Percentiles rank a stretch among this genome's conserved stretches.
These are phyloP conservation scores for Eremobia ochroleuca DNA, from an alignment of 2,888 invertebrate genomes.

Conservation along the genomic window DNA sequence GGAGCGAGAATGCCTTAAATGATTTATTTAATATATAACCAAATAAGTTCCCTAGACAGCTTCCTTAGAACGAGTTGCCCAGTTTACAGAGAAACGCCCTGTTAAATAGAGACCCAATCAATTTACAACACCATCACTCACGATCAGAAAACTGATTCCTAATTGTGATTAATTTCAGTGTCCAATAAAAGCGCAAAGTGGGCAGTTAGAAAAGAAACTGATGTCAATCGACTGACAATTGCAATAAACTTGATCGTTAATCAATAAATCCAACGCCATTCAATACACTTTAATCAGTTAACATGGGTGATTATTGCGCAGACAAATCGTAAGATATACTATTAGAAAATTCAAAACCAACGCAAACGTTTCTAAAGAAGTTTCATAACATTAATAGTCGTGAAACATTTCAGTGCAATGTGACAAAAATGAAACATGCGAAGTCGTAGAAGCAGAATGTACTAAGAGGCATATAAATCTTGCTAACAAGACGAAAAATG, in stretches of 20 bases:
- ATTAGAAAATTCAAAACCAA: not conserved
- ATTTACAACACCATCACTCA: constrained; percentile 14
- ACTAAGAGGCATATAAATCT: constrained; percentile 62
- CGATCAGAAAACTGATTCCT: constrained; percentile 11
- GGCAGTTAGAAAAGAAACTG: constrained; percentile 42
- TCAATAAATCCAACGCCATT: constrained; percentile 38
- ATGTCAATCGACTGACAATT: constrained; percentile 24
- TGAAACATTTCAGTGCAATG: constrained; percentile 15
- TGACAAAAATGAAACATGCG: constrained; percentile 21
- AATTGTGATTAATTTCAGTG: constrained; percentile 41
- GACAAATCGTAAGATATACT: constrained; percentile 9
- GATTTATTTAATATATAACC: too few relatives aligned
- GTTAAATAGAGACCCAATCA: not conserved
- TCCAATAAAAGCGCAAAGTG: constrained; percentile 43
- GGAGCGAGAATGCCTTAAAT: too few relatives aligned
- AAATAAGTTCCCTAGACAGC: too few relatives aligned
- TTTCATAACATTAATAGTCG: constrained; percentile 5
- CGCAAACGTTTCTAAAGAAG: not conserved
- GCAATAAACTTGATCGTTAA: constrained; percentile 42
- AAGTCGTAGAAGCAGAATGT: constrained; percentile 12
- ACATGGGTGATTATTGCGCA: constrained; percentile 10
- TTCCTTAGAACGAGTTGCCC: too few relatives aligned
- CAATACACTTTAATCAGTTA: constrained; percentile 24
- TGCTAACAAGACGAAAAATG: constrained; percentile 75
- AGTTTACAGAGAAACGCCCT: too few relatives aligned